A percentile compares a stretch with the other conserved stretches of the same genome.
phyloP scores from a whole-genome alignment of 2,797 vertebrate genomes.

The Nannoperca australis region DNA sequence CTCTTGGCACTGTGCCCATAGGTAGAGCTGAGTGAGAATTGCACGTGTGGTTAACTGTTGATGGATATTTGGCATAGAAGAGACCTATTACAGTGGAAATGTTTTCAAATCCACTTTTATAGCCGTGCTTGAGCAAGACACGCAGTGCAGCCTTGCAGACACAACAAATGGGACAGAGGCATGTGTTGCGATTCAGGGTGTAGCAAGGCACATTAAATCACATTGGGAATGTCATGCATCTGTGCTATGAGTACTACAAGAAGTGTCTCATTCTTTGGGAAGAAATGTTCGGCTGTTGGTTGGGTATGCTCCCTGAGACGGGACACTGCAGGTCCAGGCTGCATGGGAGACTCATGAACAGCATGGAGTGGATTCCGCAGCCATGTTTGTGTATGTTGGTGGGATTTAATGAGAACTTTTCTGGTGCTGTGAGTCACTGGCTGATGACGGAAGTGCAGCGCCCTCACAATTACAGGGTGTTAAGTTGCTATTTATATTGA shows the following conservation, averaged over 20 bases:
- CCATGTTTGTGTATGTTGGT: constrained; percentile 72
- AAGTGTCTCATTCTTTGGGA: constrained; percentile 54
- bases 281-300: constrained; percentile 57
- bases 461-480: constrained; percentile 74
- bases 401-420: constrained; percentile 71
- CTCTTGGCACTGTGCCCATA: constrained; percentile 24
- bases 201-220: constrained; percentile 44
- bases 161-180: constrained; percentile 34
- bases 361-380: constrained; percentile 56
- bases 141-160: not conserved
- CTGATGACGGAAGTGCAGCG: constrained; percentile 63
- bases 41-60: not conserved
- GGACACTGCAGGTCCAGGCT: constrained; percentile 28
- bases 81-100: not conserved
- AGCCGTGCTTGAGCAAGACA: not conserved
- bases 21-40: constrained; percentile 4
- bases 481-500: constrained; percentile 59
- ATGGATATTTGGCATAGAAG: constrained; percentile 8
- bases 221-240: constrained; percentile 53
- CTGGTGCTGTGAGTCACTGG: constrained; percentile 67
- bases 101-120: constrained; percentile 6
- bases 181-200: constrained; percentile 27
- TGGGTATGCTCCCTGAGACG: constrained; percentile 38
- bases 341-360: constrained; percentile 11
- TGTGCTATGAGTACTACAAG: constrained; percentile 50